Base-by-base conservation (phyloP, 2,797 vertebrate species). In the Hyperoplus lanceolatus region DNA sequence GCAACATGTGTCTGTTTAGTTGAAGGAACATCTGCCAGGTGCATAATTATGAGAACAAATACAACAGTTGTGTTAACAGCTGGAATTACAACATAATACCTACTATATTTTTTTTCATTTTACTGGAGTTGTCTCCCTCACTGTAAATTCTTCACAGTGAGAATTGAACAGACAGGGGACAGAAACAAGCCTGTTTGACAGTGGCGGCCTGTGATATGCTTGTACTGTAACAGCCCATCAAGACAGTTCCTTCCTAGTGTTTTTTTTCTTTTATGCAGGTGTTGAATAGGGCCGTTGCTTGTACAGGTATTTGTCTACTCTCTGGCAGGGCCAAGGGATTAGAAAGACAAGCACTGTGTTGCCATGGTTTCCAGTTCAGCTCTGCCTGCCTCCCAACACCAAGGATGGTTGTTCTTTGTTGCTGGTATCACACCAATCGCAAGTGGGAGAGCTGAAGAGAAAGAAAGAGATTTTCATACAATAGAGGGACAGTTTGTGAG, bases 361-460 rank as follows among this genome's bases (percentile, higher is more conserved):
- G 92, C 95, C 93, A 96, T 96, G 95, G 95, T 96, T 96, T 95
- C 95, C 90, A 89, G 85, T 92, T 92, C 90, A 92, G 87, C 85
- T 92, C 91, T 92, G 85, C 86, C 85, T 90, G 87, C 87, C 90
- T 92, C 79, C 29, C 85, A 79, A 91, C 81, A 87, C 83, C 80
- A 84, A 89, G 90, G 92, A 93, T 90, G 85, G 89, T 92, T 88
- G 90, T 92, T 94, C 88, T 91, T 92, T 92, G 88, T 86, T 86
- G 90, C 87, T 88, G 71, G 80, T 84, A 92, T 92, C 89, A 88
- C 88, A 87, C 91, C 76, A 70, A 90, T 90, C 39, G 18, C 73
- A 85, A 89, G 88, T 90, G 86, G 86, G 87, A 90, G 87, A 88
- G 88, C 77, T 77, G 80, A 72, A 70, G 77, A 90, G 85, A 88